Conservation (phyloP, 2,113 vertebrate genomes). For the Bothrops jararaca region DNA sequence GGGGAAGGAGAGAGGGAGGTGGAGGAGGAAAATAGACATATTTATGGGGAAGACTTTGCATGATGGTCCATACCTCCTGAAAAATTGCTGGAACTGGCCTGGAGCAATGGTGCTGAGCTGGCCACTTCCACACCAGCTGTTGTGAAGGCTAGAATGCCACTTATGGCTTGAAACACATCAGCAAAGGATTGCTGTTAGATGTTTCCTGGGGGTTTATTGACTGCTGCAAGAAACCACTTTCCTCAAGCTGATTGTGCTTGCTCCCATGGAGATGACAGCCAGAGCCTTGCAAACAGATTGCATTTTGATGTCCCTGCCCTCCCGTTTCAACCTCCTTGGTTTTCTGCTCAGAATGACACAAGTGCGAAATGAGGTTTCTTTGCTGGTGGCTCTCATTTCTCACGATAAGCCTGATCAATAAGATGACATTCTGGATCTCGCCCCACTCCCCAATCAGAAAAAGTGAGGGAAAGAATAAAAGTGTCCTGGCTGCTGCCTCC, state of each 20-base stretch:
- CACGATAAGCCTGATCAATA: slow-evolving; percentile 32
- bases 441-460: slow-evolving; percentile 18
- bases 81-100: background rate
- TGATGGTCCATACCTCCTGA: background rate
- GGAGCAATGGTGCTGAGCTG: background rate
- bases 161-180: background rate
- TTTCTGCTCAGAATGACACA: slow-evolving; percentile 26
- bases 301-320: background rate
- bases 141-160: background rate
- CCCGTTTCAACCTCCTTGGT: background rate
- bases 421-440: slow-evolving; percentile 8
- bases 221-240: background rate
- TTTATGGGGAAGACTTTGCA: background rate
- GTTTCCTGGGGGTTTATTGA: background rate
- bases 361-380: background rate
- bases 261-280: background rate
- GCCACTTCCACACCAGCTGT: background rate
- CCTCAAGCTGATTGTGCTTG: background rate
- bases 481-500: slow-evolving; percentile 23
- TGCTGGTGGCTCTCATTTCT: slow-evolving; percentile 9
- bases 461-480: background rate
- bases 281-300: background rate
- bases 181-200: background rate
- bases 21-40: background rate
- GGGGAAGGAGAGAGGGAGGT: too few species aligned